Evolutionary conservation across 2,113 vertebrate genomes (phyloP).

Genomic region (Coreoperca whiteheadi): DNA sequence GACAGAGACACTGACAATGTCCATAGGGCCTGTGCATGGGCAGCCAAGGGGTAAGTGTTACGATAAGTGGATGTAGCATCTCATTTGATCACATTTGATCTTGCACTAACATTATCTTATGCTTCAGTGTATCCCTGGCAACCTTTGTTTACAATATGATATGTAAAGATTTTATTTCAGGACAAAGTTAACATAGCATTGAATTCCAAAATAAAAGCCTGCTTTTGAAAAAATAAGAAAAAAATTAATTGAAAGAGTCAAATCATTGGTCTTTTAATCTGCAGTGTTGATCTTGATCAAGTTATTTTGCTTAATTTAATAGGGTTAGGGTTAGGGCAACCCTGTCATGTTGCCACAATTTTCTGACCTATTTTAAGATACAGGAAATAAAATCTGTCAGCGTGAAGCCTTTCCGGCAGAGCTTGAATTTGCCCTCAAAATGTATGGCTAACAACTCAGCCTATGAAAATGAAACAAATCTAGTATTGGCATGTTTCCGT

Average conservation of each 20-base stretch:
- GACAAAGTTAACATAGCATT: not conserved
- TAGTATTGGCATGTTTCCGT: slow-evolving; percentile 4
- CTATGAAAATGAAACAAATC: not conserved
- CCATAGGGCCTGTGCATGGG: slow-evolving; percentile 56
- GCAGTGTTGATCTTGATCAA: not conserved
- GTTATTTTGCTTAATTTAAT: not conserved
- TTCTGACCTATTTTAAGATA: not conserved
- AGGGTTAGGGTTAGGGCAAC: too few relatives aligned
- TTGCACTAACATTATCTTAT: slow-evolving; percentile 35
- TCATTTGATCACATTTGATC: slow-evolving; percentile 63
- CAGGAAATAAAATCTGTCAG: not conserved
- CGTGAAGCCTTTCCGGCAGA: not conserved
- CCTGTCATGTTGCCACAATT: not conserved
- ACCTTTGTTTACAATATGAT: not conserved
- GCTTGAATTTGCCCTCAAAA: not conserved
- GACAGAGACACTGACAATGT: slow-evolving; percentile 69
- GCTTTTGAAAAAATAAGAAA: not conserved
- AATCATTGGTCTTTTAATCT: not conserved
- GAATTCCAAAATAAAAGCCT: slow-evolving; percentile 13
- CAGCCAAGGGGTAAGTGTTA: slow-evolving; percentile 62
- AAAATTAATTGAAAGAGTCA: not conserved
- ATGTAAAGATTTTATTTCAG: not conserved
- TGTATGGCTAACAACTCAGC: not conserved
- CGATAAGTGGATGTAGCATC: slow-evolving; percentile 61
- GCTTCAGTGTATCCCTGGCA: slow-evolving; percentile 16